These are phyloP conservation scores for Ceratosolen fusciceps DNA, from an alignment of 1,140 invertebrate species.

Conservation along the genomic window DNA sequence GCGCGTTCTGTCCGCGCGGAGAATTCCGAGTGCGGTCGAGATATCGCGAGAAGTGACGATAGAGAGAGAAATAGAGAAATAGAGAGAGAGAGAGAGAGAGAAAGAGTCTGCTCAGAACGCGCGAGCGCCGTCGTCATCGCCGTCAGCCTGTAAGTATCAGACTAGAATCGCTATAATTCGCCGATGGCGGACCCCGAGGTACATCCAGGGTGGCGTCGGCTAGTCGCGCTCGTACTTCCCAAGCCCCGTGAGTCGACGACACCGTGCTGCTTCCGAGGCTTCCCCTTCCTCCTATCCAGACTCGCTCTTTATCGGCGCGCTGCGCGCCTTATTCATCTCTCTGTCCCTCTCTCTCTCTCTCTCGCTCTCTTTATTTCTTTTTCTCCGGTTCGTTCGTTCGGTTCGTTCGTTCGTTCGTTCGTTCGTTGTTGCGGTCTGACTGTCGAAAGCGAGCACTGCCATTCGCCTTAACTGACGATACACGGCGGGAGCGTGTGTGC, in stretches of 20 bases:
- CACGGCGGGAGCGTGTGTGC: background rate
- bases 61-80: constrained; percentile 3
- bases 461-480: too few relatives aligned
- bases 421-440: too few relatives aligned
- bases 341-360: background rate
- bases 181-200: too few relatives aligned
- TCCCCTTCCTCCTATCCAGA: background rate
- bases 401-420: too few relatives aligned
- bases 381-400: background rate
- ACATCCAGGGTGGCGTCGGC: background rate
- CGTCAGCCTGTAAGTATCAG: constrained; percentile 34
- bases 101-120: constrained; percentile 16
- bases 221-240: background rate
- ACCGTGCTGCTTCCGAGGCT: background rate
- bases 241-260: background rate
- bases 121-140: constrained; percentile 32
- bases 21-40: constrained; percentile 56
- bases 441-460: background rate
- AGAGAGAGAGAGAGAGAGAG: constrained; percentile 21
- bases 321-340: background rate
- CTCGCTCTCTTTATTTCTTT: background rate
- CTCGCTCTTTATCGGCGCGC: background rate
- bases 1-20: constrained; percentile 51
- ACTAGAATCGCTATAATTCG: background rate
- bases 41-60: constrained; percentile 54